Evolutionary conservation across 2,113 vertebrate species (phyloP).

Genomic region (Corythaeola cristata): DNA sequence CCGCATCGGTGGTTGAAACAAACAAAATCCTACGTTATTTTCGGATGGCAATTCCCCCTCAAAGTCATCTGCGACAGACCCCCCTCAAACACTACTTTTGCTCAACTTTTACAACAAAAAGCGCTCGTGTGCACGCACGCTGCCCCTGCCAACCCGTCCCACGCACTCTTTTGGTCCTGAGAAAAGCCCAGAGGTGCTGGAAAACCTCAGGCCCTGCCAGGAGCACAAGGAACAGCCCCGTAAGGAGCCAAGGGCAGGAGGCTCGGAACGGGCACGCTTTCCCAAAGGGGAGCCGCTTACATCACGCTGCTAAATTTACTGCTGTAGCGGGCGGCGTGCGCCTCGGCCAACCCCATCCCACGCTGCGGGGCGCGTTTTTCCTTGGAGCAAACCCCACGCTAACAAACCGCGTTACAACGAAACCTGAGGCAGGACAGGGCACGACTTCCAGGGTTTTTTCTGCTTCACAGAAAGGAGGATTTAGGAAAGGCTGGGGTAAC

Average conservation of each 20-base stretch:
- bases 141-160: fast-evolving
- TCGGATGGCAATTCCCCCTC: background rate
- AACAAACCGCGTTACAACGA: background rate
- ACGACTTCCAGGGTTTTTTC: background rate
- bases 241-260: background rate
- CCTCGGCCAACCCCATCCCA: background rate
- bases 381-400: background rate
- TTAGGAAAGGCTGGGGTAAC: background rate
- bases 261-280: background rate
- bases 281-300: background rate
- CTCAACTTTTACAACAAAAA: background rate
- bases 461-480: background rate
- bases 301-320: conserved; percentile 29
- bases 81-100: background rate
- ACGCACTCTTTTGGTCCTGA: fast-evolving
- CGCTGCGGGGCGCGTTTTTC: background rate
- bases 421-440: background rate
- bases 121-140: fast-evolving
- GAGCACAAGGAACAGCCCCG: fast-evolving
- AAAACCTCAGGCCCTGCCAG: background rate
- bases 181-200: fast-evolving
- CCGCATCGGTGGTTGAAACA: background rate
- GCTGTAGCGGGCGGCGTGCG: background rate
- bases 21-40: background rate
- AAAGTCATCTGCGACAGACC: too few relatives aligned